phyloP scores from a whole-genome alignment of 2,113 vertebrate species.

The Neolamprologus toae region DNA sequence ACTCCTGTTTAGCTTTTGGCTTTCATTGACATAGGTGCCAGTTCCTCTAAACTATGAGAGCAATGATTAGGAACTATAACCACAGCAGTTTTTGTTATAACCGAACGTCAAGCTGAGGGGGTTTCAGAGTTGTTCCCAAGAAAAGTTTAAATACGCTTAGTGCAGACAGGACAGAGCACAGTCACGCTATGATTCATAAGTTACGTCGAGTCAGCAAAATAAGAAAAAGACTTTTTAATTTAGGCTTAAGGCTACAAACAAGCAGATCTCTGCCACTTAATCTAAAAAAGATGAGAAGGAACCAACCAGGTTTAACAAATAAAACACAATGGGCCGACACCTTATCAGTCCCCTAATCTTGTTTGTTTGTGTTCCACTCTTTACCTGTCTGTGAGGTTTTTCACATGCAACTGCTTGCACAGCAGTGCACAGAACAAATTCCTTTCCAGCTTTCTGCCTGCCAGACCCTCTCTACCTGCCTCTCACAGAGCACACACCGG shows the following conservation, averaged over 20 bases:
- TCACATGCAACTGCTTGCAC: slow-evolving; percentile 70
- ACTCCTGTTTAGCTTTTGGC: not conserved
- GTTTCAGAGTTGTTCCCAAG: not conserved
- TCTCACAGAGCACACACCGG: slow-evolving; percentile 3
- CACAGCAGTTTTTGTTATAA: not conserved
- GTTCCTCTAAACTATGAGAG: not conserved
- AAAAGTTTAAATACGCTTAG: not conserved
- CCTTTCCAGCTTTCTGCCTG: slow-evolving; percentile 56
- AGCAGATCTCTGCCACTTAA: not conserved
- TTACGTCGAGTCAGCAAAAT: not conserved
- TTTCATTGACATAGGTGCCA: not conserved
- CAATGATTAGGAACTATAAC: not conserved
- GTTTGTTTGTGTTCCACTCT: slow-evolving; percentile 34
- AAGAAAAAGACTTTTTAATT: not conserved
- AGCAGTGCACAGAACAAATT: slow-evolving; percentile 51
- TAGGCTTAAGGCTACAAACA: not conserved
- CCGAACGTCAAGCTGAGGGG: not conserved
- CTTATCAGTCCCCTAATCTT: not conserved
- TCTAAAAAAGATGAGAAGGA: not conserved
- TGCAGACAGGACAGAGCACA: not conserved
- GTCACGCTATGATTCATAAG: not conserved
- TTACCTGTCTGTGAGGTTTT: slow-evolving; percentile 44
- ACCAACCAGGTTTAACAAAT: slow-evolving; percentile 2
- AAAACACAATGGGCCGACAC: not conserved
- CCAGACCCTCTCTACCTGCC: slow-evolving; percentile 41